phyloP scores from a whole-genome alignment of 1,140 invertebrate genomes.

The Ostrea edulis region DNA sequence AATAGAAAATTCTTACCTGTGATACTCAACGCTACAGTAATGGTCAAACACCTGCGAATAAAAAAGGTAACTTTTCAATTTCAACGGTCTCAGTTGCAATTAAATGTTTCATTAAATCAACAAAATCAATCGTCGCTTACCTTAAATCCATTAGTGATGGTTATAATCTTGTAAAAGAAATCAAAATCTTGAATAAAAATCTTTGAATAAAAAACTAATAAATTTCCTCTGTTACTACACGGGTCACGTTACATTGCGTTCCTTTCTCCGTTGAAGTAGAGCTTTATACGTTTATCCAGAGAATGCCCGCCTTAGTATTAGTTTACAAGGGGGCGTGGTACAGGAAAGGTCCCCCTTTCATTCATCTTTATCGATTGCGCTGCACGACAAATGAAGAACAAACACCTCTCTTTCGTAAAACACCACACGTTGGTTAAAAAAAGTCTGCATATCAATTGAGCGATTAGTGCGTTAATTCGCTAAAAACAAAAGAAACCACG shows the following conservation, averaged over 20 bases:
- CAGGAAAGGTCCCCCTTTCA: background rate
- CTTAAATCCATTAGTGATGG: background rate
- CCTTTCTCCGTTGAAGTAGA: background rate
- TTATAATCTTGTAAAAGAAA: no score
- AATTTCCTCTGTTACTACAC: no score
- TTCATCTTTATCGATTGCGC: background rate
- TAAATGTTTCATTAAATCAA: no score
- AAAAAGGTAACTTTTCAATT: background rate
- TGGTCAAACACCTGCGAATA: constrained; percentile 4
- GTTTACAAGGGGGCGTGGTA: background rate
- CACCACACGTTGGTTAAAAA: background rate
- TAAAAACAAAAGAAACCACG: no score
- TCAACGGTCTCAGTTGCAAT: no score
- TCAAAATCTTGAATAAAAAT: no score
- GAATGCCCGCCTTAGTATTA: background rate
- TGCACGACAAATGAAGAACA: background rate
- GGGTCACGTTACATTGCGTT: background rate
- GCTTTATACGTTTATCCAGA: background rate
- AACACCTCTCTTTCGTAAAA: background rate
- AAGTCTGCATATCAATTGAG: background rate
- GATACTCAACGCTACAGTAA: background rate
- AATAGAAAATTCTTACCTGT: background rate
- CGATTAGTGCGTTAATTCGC: no score
- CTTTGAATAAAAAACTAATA: no score
- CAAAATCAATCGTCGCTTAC: background rate